Evolutionary conservation across 2,888 invertebrate species (phyloP).

Genomic region (Drosophila affinis): DNA sequence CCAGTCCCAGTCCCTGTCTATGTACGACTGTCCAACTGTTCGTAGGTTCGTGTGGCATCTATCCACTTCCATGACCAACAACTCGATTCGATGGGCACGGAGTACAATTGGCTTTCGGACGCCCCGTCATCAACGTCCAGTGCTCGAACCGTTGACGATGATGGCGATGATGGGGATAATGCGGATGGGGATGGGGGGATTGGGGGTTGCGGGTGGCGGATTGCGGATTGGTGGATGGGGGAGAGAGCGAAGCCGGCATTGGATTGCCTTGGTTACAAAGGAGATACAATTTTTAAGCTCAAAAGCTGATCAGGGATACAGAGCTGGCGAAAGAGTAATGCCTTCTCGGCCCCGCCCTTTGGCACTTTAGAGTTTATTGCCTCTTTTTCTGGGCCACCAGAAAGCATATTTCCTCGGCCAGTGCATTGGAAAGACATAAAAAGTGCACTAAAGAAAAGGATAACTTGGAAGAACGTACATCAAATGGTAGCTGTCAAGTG

Average conservation of each 20-base stretch:
- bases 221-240: not conserved
- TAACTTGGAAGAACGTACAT: constrained; percentile 16
- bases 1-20: not conserved
- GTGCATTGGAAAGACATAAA: constrained; percentile 24
- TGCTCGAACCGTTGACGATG: constrained; percentile 6
- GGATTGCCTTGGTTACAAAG: constrained; percentile 42
- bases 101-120: constrained; percentile 42
- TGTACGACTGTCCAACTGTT: not conserved
- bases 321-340: not conserved
- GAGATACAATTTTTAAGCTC: constrained; percentile 33
- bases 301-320: constrained; percentile 35
- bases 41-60: constrained; percentile 17
- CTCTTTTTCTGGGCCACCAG: constrained; percentile 32
- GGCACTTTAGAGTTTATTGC: constrained; percentile 33
- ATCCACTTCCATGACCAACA: constrained; percentile 24
- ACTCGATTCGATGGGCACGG: constrained; percentile 11
- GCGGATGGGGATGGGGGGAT: not conserved
- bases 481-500: not conserved
- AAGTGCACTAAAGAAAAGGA: constrained; percentile 16
- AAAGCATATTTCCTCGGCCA: constrained; percentile 25
- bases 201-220: not conserved
- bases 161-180: constrained; percentile 26
- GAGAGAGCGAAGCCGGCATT: constrained; percentile 17
- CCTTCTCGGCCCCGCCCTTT: not conserved
- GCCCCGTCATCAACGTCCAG: constrained; percentile 26